These are phyloP conservation scores for Leucophenga varia DNA, from an alignment of 1,140 invertebrate species.

Conservation along the genomic window DNA sequence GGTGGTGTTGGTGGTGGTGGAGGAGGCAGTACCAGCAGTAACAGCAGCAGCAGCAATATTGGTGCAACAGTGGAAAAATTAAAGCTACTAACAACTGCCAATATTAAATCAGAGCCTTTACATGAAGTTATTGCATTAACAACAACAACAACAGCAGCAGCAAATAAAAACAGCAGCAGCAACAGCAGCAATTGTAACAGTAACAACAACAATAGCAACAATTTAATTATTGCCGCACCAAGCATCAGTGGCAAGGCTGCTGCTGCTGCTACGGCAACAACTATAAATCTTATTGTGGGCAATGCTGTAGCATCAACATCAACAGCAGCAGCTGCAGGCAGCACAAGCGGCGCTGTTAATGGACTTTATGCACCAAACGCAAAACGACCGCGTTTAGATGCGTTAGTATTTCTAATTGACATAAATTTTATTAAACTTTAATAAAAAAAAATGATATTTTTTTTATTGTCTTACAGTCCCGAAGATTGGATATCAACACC, in stretches of 20 bases:
- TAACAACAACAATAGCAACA: conserved; percentile 15
- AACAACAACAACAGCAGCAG: conserved; percentile 14
- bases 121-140: conserved; percentile 39
- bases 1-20: conserved; percentile 35
- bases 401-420: too few species aligned
- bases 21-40: conserved; percentile 17
- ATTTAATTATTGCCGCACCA: background rate
- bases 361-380: conserved; percentile 39
- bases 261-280: conserved; percentile 7
- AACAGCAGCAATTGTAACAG: conserved; percentile 6
- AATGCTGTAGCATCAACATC: background rate
- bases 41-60: conserved; percentile 13
- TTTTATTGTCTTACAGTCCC: conserved; percentile 33
- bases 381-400: conserved; percentile 46
- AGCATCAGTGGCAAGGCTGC: conserved; percentile 18
- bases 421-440: too few species aligned
- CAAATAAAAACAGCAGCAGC: conserved; percentile 7
- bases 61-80: conserved; percentile 37
- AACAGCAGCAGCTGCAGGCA: background rate
- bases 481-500: conserved; percentile 67
- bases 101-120: conserved; percentile 49
- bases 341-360: conserved; percentile 15
- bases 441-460: too few species aligned
- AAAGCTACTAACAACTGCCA: conserved; percentile 42
- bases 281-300: conserved; percentile 12